Conservation (phyloP, 1,140 invertebrate genomes). For the Papilio aristodemus region DNA sequence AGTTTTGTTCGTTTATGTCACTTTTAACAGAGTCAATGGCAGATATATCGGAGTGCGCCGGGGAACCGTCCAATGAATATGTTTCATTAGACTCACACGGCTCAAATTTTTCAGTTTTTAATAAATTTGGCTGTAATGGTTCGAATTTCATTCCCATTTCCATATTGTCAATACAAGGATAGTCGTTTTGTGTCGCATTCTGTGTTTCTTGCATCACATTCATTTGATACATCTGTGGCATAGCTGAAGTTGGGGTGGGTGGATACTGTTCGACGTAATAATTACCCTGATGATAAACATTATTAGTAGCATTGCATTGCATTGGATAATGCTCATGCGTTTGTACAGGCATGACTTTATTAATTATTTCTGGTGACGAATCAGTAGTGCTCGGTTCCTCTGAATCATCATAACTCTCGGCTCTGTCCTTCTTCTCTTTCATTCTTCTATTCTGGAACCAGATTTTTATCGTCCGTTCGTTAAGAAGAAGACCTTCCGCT, state of each 20-base stretch:
- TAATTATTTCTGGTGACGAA: slow-evolving; percentile 42
- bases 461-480: slow-evolving; percentile 97
- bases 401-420: slow-evolving; percentile 47
- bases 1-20: slow-evolving; percentile 42
- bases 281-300: slow-evolving; percentile 30
- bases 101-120: neutral
- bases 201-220: neutral
- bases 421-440: slow-evolving; percentile 95
- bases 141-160: slow-evolving; percentile 6
- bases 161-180: slow-evolving; percentile 22
- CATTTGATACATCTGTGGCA: slow-evolving; percentile 25
- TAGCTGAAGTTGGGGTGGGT: slow-evolving; percentile 11
- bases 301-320: slow-evolving; percentile 22
- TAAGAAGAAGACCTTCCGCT: slow-evolving; percentile 94
- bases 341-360: slow-evolving; percentile 26
- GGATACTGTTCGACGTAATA: slow-evolving; percentile 37
- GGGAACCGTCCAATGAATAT: slow-evolving; percentile 34
- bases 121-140: neutral
- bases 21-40: slow-evolving; percentile 34
- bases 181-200: neutral
- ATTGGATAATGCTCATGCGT: slow-evolving; percentile 41
- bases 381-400: slow-evolving; percentile 50
- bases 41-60: slow-evolving; percentile 36
- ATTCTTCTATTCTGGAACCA: slow-evolving; percentile 98
- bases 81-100: neutral